Percentiles rank a stretch among this genome's conserved stretches.
phyloP scores from a whole-genome alignment of 2,888 invertebrate genomes.

The Chaitophorus viminalis region DNA sequence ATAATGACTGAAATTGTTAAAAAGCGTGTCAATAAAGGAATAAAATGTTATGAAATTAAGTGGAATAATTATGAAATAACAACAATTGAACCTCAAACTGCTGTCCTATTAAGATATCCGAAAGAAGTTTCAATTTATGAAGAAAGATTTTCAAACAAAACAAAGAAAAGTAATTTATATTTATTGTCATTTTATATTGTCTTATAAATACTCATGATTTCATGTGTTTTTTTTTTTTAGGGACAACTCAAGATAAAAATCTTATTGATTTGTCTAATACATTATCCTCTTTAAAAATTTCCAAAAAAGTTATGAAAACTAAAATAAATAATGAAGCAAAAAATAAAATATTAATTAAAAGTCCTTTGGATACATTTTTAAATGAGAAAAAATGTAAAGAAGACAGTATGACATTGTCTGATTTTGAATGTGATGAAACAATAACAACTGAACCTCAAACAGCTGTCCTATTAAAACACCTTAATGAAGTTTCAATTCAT shows the following conservation, averaged over 20 bases:
- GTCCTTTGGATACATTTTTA: slow-evolving; percentile 43
- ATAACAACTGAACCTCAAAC: slow-evolving; percentile 77
- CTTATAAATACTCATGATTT: neutral
- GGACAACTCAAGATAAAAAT: neutral
- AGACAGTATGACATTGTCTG: slow-evolving; percentile 63
- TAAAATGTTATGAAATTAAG: slow-evolving; percentile 77
- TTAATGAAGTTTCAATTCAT: slow-evolving; percentile 73
- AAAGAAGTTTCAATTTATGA: slow-evolving; percentile 73
- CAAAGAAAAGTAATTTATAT: slow-evolving; percentile 42
- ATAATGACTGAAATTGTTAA: slow-evolving; percentile 72
- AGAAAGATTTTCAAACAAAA: slow-evolving; percentile 66
- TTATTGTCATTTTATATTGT: neutral
- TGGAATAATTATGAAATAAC: slow-evolving; percentile 72
- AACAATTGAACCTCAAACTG: slow-evolving; percentile 76
- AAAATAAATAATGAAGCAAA: neutral
- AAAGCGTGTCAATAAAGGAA: slow-evolving; percentile 71
- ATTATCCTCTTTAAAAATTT: slow-evolving; percentile 32
- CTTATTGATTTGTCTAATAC: slow-evolving; percentile 14
- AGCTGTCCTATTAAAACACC: slow-evolving; percentile 74
- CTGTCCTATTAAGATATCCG: slow-evolving; percentile 75
- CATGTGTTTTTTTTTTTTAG: slow-evolving; percentile 11
- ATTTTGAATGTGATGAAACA: slow-evolving; percentile 63
- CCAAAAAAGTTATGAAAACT: neutral
- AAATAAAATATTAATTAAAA: neutral
- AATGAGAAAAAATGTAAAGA: slow-evolving; percentile 4